phyloP scores from a whole-genome alignment of 2,797 vertebrate species.

The Argentina silus region DNA sequence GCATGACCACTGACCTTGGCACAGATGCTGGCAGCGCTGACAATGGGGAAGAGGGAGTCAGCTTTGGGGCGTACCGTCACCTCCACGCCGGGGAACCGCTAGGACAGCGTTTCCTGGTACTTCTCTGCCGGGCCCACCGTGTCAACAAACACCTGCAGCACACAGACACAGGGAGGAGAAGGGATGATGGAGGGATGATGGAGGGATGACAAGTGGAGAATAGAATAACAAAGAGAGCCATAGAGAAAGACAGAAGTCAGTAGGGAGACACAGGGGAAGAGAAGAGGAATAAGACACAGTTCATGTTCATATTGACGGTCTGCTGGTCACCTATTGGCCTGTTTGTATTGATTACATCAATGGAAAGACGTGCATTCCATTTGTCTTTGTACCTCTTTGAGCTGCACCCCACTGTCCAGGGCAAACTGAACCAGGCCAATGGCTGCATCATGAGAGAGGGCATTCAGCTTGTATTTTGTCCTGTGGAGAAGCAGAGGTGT shows the following conservation, averaged over 20 bases:
- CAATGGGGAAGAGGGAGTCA: conserved; percentile 88
- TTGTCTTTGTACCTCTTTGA: conserved; percentile 80
- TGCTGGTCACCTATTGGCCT: neutral
- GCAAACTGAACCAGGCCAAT: conserved; percentile 86
- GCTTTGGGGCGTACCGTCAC: conserved; percentile 91
- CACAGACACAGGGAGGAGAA: neutral
- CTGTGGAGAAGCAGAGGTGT: conserved; percentile 63
- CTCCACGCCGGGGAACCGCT: conserved; percentile 80
- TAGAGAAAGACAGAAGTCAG: neutral
- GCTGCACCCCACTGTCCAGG: conserved; percentile 84
- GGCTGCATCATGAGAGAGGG: conserved; percentile 90
- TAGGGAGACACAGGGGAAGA: neutral
- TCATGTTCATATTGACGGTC: neutral
- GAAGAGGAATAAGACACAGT: neutral
- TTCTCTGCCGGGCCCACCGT: conserved; percentile 90
- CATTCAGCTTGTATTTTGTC: conserved; percentile 90
- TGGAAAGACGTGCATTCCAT: no score
- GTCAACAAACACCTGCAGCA: conserved; percentile 86
- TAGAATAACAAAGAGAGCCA: neutral
- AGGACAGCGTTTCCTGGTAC: conserved; percentile 85
- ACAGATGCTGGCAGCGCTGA: conserved; percentile 95
- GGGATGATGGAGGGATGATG: neutral
- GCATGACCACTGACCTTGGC: conserved; percentile 82
- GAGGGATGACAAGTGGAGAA: neutral
- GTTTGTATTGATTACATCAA: neutral